Evolutionary conservation across 2,113 vertebrate genomes (phyloP).

Genomic region (Gymnobelideus leadbeateri): DNA sequence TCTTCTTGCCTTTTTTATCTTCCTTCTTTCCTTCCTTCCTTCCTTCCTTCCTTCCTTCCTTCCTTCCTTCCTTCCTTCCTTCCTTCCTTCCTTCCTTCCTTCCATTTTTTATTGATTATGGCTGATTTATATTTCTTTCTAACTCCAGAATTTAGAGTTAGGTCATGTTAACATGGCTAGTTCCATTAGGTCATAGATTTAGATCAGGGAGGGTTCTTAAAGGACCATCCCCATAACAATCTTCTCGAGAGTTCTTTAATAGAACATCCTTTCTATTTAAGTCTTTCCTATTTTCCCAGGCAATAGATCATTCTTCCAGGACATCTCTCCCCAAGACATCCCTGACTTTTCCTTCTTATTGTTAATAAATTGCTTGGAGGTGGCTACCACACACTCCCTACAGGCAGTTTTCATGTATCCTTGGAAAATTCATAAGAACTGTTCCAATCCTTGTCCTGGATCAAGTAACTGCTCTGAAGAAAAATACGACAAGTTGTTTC

Average conservation of each 20-base stretch:
- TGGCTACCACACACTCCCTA: slow-evolving; percentile 68
- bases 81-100: too few relatives aligned
- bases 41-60: too few relatives aligned
- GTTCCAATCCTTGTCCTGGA: slow-evolving; percentile 46
- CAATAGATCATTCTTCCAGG: background rate
- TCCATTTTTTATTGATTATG: too few relatives aligned
- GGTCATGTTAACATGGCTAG: too few relatives aligned
- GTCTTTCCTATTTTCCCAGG: background rate
- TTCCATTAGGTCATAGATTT: too few relatives aligned
- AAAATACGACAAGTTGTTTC: background rate
- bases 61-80: too few relatives aligned
- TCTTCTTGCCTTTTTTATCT: too few relatives aligned
- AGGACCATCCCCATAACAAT: background rate
- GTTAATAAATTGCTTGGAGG: slow-evolving; percentile 50
- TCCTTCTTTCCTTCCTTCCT: too few relatives aligned
- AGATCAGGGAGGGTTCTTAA: too few relatives aligned
- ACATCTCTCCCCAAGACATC: background rate
- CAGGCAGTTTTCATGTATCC: slow-evolving; percentile 61
- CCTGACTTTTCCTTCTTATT: slow-evolving; percentile 21
- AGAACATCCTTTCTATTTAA: background rate
- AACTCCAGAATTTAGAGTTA: too few relatives aligned
- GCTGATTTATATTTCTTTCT: too few relatives aligned
- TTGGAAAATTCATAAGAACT: slow-evolving; percentile 51
- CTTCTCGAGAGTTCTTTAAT: background rate
- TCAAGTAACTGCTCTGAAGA: background rate